Evolutionary conservation across 1,140 invertebrate genomes (phyloP), one percentile per base, ranked within the genome.

Genomic region (Cheumatopsyche charites): DNA sequence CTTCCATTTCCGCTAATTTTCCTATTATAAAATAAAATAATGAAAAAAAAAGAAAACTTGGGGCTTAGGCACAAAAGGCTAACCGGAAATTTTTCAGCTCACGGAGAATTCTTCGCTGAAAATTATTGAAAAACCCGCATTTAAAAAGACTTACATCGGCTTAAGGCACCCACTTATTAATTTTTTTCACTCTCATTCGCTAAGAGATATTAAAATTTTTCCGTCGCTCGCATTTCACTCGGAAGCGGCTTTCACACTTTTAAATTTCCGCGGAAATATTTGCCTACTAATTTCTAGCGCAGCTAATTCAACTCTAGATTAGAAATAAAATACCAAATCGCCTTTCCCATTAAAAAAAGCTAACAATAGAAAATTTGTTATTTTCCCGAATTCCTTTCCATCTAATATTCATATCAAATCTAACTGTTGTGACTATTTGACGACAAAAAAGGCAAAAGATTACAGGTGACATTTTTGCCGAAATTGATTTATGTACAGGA

Each of bases 91-190:
- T 65, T 65, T 62, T 62, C 61, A 21, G 61, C 61, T 62, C 15
- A 62, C 61, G 25, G 25, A 21, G 25, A 29, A 62, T 62, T 62
- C 19, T 26, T 65, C 29, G 36, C 23, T 7, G 36, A 65, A 52
- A 65, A 65, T 65, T 65, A 65, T 65, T 65, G 62, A 65, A 65
- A 65, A 65, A 42, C 25, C 62, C 62, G 36, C 62, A 19, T 65
- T 65, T 65, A 65, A 65, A 65, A 65, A 43, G 62, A 41, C 62
- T 65, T 65, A 65, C 62, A 65, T 65, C 62, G 62, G 62, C 62
- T 65, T 41, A 65, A 29, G 62, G 62, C 62, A 65, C 62, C 62
- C 62, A 65, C 62, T 65, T 65, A 65, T 65, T 65, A 65, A 65
- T 65, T 65, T 65, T 65, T 61, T 23, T n/a, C 29, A 42, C 21